Conservation (phyloP, 2,797 vertebrate species). For the Mus minutoides region DNA sequence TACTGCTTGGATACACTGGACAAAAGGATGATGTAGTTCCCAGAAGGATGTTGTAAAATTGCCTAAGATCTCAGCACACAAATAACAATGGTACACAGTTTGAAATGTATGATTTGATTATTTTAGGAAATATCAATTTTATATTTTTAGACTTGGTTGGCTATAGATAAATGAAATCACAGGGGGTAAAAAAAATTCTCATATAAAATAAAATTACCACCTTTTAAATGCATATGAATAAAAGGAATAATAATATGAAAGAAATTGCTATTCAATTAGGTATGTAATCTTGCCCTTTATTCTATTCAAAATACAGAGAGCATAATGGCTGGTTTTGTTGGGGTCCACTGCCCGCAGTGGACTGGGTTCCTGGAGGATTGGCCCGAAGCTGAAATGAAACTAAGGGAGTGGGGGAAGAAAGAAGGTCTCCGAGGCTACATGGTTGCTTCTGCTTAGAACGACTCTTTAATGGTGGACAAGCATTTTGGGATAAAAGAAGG, state of each 20-base stretch:
- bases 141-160: neutral
- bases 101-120: neutral
- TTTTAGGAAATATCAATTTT: neutral
- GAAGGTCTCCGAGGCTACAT: too few relatives aligned
- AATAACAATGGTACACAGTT: neutral
- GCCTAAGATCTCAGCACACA: too few relatives aligned
- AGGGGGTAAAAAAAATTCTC: neutral
- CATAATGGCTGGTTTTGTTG: neutral
- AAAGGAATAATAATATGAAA: neutral
- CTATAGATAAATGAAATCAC: neutral
- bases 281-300: neutral
- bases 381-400: too few relatives aligned
- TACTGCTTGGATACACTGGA: neutral
- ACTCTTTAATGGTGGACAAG: too few relatives aligned
- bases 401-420: too few relatives aligned
- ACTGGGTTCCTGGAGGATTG: too few relatives aligned
- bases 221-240: neutral
- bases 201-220: neutral
- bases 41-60: neutral
- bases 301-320: neutral
- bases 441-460: too few relatives aligned
- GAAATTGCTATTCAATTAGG: neutral
- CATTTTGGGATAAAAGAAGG: too few relatives aligned
- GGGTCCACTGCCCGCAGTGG: too few relatives aligned
- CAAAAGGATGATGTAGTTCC: neutral